Percentiles rank a stretch among this genome's conserved stretches.
phyloP scores from a whole-genome alignment of 2,888 invertebrate genomes.

The Tuberolachnus salignus region DNA sequence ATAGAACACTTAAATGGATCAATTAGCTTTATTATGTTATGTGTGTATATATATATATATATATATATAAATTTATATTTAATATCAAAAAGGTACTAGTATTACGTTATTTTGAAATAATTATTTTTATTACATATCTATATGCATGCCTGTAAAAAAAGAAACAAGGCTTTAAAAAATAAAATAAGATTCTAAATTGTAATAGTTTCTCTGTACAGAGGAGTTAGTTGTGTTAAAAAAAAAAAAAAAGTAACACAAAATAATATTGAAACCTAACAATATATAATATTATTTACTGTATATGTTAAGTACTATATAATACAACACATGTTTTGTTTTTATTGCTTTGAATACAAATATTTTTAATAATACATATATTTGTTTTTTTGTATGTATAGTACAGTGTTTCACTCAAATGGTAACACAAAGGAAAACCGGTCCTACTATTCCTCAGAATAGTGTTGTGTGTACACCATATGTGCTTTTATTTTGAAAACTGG shows the following conservation, averaged over 20 bases:
- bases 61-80: neutral
- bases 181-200: neutral
- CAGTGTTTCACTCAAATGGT: too few relatives aligned
- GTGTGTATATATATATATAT: constrained; percentile 3
- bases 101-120: constrained; percentile 13
- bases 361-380: constrained; percentile 11
- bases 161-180: too few relatives aligned
- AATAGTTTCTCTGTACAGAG: neutral
- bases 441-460: too few relatives aligned
- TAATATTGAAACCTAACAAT: neutral
- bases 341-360: constrained; percentile 31
- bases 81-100: constrained; percentile 16
- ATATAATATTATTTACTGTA: neutral
- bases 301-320: constrained; percentile 5
- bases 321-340: neutral
- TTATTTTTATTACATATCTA: too few relatives aligned
- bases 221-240: neutral
- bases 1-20: constrained; percentile 11
- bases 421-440: too few relatives aligned
- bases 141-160: neutral
- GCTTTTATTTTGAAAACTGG: too few relatives aligned
- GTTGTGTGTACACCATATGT: too few relatives aligned
- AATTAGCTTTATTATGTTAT: neutral
- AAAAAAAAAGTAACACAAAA: neutral
- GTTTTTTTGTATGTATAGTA: neutral